These are phyloP conservation scores for Arctopsyche grandis DNA, from an alignment of 1,140 invertebrate genomes.

Conservation along the genomic window DNA sequence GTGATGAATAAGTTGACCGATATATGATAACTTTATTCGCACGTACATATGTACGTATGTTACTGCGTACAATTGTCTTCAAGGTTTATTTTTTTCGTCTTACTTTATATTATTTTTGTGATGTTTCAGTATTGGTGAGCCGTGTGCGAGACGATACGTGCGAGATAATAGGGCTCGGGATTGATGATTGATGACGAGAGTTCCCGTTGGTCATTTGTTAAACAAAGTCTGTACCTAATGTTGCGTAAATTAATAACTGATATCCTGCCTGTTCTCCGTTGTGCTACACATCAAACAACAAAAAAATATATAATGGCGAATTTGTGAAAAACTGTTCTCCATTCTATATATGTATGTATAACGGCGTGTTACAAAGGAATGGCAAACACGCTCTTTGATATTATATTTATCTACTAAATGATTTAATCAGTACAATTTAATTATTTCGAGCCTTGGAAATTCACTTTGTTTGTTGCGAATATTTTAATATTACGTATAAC, in stretches of 20 bases:
- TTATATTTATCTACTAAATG: too few relatives aligned
- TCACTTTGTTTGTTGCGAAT: background rate
- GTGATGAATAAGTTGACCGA: slow-evolving; percentile 17
- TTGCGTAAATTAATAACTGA: slow-evolving; percentile 37
- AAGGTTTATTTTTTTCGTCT: background rate
- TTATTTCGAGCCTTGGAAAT: too few relatives aligned
- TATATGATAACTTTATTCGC: background rate
- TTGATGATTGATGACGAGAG: slow-evolving; percentile 31
- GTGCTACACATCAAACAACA: too few relatives aligned
- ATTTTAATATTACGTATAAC: background rate
- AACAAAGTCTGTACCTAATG: slow-evolving; percentile 32
- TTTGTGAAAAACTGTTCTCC: too few relatives aligned
- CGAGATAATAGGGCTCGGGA: slow-evolving; percentile 14
- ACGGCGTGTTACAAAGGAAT: too few relatives aligned
- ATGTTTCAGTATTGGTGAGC: background rate
- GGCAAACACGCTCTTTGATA: too few relatives aligned
- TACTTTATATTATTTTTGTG: background rate
- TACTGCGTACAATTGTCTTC: background rate
- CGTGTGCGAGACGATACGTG: background rate
- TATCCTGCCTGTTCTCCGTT: background rate
- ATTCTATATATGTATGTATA: too few relatives aligned
- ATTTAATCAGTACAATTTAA: too few relatives aligned
- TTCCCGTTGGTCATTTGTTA: slow-evolving; percentile 27
- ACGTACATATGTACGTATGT: background rate
- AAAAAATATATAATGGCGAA: too few relatives aligned